phyloP scores from a whole-genome alignment of 2,797 vertebrate genomes.

The Chromis chromis region DNA sequence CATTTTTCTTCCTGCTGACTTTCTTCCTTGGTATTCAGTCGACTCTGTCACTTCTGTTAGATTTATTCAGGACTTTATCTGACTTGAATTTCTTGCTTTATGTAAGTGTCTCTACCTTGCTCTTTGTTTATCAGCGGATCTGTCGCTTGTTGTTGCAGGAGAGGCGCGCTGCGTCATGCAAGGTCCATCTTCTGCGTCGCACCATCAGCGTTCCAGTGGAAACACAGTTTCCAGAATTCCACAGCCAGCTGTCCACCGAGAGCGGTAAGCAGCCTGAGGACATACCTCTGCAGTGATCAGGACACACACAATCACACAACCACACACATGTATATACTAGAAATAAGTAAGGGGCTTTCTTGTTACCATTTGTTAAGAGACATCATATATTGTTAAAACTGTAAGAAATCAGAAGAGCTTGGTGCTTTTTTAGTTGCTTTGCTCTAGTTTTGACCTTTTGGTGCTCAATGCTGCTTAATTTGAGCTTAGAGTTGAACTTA shows the following conservation, averaged over 20 bases:
- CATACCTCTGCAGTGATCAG: conserved; percentile 34
- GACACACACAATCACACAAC: background rate
- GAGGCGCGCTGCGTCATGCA: conserved; percentile 72
- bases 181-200: conserved; percentile 83
- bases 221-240: conserved; percentile 82
- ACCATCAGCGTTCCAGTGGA: conserved; percentile 89
- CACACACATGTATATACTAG: conserved; percentile 5
- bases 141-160: conserved; percentile 74
- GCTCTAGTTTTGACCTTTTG: background rate
- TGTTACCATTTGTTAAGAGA: conserved; percentile 1
- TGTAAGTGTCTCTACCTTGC: conserved; percentile 4
- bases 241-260: conserved; percentile 78
- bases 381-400: background rate
- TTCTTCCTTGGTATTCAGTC: conserved; percentile 5
- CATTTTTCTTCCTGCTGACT: conserved; percentile 12
- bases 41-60: conserved; percentile 1
- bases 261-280: conserved; percentile 80
- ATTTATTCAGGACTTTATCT: conserved; percentile 26
- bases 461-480: background rate
- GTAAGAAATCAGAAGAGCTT: background rate
- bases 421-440: background rate
- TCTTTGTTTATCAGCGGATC: conserved; percentile 44
- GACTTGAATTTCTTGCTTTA: conserved; percentile 12
- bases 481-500: background rate
- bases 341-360: conserved; percentile 15